phyloP scores from a whole-genome alignment of 35 echinoderm and acorn worm genomes.

The Apostichopus japonicus region DNA sequence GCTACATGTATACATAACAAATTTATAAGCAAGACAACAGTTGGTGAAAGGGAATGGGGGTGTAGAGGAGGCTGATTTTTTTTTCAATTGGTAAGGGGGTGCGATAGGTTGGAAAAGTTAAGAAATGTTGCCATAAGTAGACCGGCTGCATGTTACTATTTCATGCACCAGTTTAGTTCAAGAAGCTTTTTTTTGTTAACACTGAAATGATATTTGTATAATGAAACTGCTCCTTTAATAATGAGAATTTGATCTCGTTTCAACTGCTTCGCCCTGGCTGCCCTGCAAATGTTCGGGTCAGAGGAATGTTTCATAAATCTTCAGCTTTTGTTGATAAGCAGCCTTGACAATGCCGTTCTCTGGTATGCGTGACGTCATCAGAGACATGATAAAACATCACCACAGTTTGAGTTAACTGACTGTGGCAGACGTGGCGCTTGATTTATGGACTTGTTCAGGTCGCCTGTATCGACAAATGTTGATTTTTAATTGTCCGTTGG shows the following conservation, averaged over 20 bases:
- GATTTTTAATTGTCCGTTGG: neutral
- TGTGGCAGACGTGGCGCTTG: neutral
- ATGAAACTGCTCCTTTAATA: neutral
- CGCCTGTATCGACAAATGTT: neutral
- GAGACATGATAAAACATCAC: neutral
- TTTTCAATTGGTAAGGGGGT: no score
- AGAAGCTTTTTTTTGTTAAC: no score
- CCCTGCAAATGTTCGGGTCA: neutral
- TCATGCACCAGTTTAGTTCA: no score
- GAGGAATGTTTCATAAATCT: neutral
- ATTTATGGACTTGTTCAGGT: conserved; percentile 1
- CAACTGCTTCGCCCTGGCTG: neutral
- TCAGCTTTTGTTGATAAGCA: neutral
- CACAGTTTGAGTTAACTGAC: neutral
- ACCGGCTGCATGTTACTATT: no score
- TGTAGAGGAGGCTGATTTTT: no score
- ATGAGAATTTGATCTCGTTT: neutral
- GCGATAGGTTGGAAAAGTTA: no score
- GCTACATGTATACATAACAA: no score
- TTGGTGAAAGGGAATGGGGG: no score
- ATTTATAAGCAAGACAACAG: no score
- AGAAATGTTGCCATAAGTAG: no score
- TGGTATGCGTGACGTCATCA: neutral
- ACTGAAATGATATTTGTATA: no score
- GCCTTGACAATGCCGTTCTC: neutral